Conservation (phyloP, 2,888 invertebrate species). For the Gibbula magus region DNA sequence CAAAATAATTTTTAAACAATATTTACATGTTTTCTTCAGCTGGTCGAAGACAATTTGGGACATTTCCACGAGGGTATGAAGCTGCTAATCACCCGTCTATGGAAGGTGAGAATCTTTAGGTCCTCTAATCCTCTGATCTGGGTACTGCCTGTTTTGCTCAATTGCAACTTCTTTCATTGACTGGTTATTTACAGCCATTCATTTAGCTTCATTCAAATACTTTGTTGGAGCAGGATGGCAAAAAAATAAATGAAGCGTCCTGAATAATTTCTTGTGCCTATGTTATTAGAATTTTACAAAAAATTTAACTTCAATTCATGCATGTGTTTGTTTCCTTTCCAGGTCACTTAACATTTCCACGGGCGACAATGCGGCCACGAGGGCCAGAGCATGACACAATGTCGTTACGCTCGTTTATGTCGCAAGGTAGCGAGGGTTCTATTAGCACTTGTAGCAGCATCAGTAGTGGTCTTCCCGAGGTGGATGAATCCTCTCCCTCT, state of each 20-base stretch:
- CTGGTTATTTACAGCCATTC: no score
- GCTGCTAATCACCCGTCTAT: slow-evolving; percentile 46
- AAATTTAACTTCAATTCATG: no score
- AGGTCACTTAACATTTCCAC: slow-evolving; percentile 65
- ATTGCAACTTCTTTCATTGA: no score
- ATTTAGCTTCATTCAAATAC: no score
- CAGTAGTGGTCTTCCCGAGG: slow-evolving; percentile 68
- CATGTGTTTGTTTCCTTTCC: slow-evolving; percentile 23
- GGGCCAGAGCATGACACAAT: slow-evolving; percentile 54
- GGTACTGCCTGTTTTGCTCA: no score
- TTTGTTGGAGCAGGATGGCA: no score
- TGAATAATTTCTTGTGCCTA: not conserved
- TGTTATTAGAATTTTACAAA: no score
- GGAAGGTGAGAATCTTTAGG: slow-evolving; percentile 43
- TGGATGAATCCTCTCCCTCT: slow-evolving; percentile 66
- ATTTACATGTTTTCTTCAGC: slow-evolving; percentile 24
- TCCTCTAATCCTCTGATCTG: no score
- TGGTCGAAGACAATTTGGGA: slow-evolving; percentile 59
- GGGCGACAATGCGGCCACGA: slow-evolving; percentile 51
- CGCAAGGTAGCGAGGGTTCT: slow-evolving; percentile 65
- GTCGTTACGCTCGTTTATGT: slow-evolving; percentile 55
- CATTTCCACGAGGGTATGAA: slow-evolving; percentile 64
- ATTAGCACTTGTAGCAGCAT: slow-evolving; percentile 67
- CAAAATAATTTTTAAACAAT: not conserved
- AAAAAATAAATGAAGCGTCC: no score